phyloP scores from a whole-genome alignment of 2,888 invertebrate genomes.

The Eristalis intricaria region DNA sequence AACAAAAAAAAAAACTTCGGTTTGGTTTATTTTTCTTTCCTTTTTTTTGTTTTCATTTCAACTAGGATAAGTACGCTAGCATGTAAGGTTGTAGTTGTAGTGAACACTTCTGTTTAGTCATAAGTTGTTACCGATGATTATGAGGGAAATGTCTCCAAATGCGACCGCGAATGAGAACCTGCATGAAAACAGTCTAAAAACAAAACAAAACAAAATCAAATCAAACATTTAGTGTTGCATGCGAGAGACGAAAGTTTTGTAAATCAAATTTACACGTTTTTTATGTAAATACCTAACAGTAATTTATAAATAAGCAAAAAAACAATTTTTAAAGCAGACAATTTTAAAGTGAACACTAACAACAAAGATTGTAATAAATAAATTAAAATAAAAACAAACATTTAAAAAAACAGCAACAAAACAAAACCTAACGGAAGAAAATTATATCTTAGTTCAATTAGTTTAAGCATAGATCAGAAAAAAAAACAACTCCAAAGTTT shows the following conservation, averaged over 20 bases:
- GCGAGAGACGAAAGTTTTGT: constrained; percentile 52
- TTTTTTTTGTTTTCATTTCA: constrained; percentile 16
- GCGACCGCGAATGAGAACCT: constrained; percentile 40
- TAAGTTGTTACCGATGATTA: constrained; percentile 63
- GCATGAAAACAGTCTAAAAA: constrained; percentile 60
- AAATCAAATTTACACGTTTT: constrained; percentile 69
- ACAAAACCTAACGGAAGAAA: neutral
- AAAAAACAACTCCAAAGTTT: constrained; percentile 60
- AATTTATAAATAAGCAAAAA: constrained; percentile 35
- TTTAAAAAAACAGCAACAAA: neutral
- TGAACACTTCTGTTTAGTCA: constrained; percentile 33
- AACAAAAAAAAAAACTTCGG: constrained; percentile 44
- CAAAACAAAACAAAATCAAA: constrained; percentile 38
- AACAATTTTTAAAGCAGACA: neutral
- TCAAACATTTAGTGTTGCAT: constrained; percentile 27
- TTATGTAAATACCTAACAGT: constrained; percentile 58
- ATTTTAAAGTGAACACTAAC: constrained; percentile 9
- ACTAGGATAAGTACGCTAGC: constrained; percentile 40
- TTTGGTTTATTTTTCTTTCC: constrained; percentile 34
- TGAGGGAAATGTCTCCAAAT: constrained; percentile 23
- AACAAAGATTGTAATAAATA: constrained; percentile 14
- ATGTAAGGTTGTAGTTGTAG: constrained; percentile 49
- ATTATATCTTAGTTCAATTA: constrained; percentile 37
- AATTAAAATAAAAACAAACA: neutral
- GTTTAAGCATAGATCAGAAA: constrained; percentile 42